Evolutionary conservation across 2,113 vertebrate genomes (phyloP).

Genomic region (Eulacestoma nigropectus): DNA sequence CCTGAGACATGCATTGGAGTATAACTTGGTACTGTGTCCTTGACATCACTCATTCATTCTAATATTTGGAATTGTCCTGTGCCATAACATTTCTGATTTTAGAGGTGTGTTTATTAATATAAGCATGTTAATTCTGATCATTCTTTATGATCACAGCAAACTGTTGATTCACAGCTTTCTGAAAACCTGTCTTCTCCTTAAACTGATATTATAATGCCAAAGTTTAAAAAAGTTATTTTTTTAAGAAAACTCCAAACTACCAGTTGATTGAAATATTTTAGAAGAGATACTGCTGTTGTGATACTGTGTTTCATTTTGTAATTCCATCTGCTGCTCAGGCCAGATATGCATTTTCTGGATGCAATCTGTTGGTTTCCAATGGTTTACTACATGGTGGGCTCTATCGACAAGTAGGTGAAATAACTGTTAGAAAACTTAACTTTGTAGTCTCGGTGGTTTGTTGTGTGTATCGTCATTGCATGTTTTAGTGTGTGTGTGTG

Average conservation of each 20-base stretch:
- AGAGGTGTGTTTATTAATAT: neutral
- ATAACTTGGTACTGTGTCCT: neutral
- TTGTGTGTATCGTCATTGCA: conserved; percentile 63
- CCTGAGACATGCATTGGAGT: neutral
- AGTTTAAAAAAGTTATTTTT: neutral
- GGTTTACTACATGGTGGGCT: conserved; percentile 98
- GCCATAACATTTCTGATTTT: conserved; percentile 69
- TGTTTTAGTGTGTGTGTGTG: conserved; percentile 41
- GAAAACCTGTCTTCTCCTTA: neutral
- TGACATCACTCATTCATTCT: neutral
- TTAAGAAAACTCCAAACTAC: neutral
- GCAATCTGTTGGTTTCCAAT: conserved; percentile 99
- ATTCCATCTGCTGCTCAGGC: conserved; percentile 81
- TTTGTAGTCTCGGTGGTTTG: conserved; percentile 64
- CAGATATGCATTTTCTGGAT: conserved; percentile 98
- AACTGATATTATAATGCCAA: neutral
- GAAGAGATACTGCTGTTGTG: conserved; percentile 65
- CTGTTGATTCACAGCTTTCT: neutral
- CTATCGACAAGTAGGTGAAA: conserved; percentile 96
- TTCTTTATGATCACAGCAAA: neutral
- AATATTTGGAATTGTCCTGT: neutral
- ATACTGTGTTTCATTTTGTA: conserved; percentile 79
- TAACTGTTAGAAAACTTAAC: conserved; percentile 58
- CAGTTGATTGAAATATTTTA: conserved; percentile 37
- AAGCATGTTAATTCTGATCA: neutral